Evolutionary conservation across 2,797 vertebrate species (phyloP).

Genomic region (Peromyscus melanophrys): DNA sequence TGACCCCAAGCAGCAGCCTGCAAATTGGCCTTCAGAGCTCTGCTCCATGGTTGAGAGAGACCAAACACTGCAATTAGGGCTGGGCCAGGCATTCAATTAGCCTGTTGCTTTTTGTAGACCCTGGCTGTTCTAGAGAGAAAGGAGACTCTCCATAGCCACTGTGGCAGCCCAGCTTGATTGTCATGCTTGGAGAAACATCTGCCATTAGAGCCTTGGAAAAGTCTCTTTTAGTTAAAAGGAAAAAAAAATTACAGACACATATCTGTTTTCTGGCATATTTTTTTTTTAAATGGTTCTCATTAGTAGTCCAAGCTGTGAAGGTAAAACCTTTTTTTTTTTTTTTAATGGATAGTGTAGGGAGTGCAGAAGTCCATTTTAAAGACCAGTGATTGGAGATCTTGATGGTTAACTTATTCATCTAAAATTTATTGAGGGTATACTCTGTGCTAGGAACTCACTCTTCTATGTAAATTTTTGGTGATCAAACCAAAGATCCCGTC

Average conservation of each 20-base stretch:
- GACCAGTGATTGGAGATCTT: not conserved
- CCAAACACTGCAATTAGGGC: slow-evolving; percentile 40
- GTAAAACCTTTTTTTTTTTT: not conserved
- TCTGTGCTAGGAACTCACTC: not conserved
- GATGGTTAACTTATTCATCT: not conserved
- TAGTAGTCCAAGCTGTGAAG: not conserved
- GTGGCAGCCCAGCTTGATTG: not conserved
- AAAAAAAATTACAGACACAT: not conserved
- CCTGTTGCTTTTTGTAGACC: not conserved
- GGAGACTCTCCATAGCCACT: not conserved
- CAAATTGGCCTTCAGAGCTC: slow-evolving; percentile 67
- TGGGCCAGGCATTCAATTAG: slow-evolving; percentile 35
- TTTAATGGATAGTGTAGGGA: not conserved
- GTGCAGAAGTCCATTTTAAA: not conserved
- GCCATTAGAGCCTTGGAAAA: not conserved
- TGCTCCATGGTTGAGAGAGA: not conserved
- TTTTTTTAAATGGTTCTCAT: not conserved
- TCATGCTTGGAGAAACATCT: not conserved
- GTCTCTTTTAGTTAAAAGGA: not conserved
- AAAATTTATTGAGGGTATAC: not conserved
- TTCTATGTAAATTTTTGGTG: not conserved
- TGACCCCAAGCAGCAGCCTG: slow-evolving; percentile 58
- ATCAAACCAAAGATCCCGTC: not conserved
- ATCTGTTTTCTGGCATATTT: not conserved
- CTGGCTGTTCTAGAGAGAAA: not conserved